Evolutionary conservation across 2,797 vertebrate species (phyloP).

Genomic region (Rhadinocentrus ornatus): DNA sequence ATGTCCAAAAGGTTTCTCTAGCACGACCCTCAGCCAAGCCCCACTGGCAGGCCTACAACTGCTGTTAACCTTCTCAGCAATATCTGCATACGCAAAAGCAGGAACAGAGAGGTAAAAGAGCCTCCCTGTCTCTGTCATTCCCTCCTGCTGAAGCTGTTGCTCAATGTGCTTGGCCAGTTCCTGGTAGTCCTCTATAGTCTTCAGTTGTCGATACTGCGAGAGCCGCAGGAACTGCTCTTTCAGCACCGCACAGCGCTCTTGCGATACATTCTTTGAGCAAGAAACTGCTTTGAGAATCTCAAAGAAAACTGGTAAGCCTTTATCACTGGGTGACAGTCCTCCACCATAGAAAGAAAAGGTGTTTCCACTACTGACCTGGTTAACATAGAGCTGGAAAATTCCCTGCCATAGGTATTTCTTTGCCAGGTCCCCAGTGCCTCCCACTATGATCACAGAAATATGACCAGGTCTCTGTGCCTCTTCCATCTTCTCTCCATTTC

Average conservation of each 20-base stretch:
- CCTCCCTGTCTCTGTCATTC: slow-evolving; percentile 87
- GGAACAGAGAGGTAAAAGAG: slow-evolving; percentile 97
- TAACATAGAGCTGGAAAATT: slow-evolving; percentile 90
- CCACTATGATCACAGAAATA: slow-evolving; percentile 89
- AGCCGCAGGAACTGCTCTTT: slow-evolving; percentile 91
- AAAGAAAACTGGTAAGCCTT: slow-evolving; percentile 82
- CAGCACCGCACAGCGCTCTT: slow-evolving; percentile 84
- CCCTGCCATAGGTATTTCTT: slow-evolving; percentile 97
- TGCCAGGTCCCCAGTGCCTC: slow-evolving; percentile 93
- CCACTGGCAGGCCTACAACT: slow-evolving; percentile 85
- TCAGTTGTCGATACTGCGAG: slow-evolving; percentile 88
- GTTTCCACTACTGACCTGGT: slow-evolving; percentile 85
- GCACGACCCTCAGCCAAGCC: slow-evolving; percentile 91
- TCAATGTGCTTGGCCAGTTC: slow-evolving; percentile 83
- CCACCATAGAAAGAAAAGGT: slow-evolving; percentile 92
- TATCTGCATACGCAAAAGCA: slow-evolving; percentile 89
- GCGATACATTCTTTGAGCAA: slow-evolving; percentile 79
- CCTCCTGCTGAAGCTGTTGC: slow-evolving; percentile 79
- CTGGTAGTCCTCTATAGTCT: slow-evolving; percentile 84
- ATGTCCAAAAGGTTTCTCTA: slow-evolving; percentile 98
- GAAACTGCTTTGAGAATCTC: slow-evolving; percentile 86
- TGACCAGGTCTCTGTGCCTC: slow-evolving; percentile 82
- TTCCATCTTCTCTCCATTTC: slow-evolving; percentile 54
- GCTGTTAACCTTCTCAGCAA: slow-evolving; percentile 88
- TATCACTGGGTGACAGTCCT: slow-evolving; percentile 76